phyloP scores from a whole-genome alignment of 2,113 vertebrate genomes.

The Pelusios castaneus region DNA sequence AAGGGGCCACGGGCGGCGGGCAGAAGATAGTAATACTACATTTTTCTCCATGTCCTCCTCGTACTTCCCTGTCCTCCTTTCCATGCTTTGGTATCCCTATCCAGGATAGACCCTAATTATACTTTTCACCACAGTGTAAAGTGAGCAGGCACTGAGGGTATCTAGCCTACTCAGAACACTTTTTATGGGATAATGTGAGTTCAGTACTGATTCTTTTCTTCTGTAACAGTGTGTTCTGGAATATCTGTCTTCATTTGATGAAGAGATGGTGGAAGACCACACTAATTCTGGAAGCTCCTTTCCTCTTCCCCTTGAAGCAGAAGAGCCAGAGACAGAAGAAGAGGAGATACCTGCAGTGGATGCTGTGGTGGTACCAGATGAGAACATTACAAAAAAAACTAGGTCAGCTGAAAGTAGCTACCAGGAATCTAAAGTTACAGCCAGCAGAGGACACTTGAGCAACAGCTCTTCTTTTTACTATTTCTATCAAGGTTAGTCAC shows the following conservation, averaged over 20 bases:
- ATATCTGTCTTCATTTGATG: slow-evolving; percentile 92
- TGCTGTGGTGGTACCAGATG: slow-evolving; percentile 35
- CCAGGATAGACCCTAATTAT: neutral
- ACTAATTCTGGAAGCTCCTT: slow-evolving; percentile 56
- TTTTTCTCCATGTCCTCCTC: no score
- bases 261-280: slow-evolving; percentile 80
- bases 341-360: slow-evolving; percentile 72
- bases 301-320: slow-evolving; percentile 58
- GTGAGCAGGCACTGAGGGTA: neutral
- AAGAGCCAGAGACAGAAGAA: slow-evolving; percentile 63
- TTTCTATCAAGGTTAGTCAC: slow-evolving; percentile 98
- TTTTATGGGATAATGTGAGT: neutral
- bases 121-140: neutral
- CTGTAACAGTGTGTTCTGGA: slow-evolving; percentile 81
- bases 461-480: slow-evolving; percentile 92
- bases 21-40: no score
- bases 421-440: slow-evolving; percentile 48
- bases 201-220: slow-evolving; percentile 3
- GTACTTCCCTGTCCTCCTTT: no score
- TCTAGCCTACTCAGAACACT: neutral
- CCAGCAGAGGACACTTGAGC: slow-evolving; percentile 65
- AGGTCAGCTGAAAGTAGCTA: slow-evolving; percentile 63
- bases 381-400: slow-evolving; percentile 48
- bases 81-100: no score
- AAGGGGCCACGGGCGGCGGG: no score